Evolutionary conservation across 1,140 invertebrate genomes (phyloP).

Genomic region (Augochlora pura): DNA sequence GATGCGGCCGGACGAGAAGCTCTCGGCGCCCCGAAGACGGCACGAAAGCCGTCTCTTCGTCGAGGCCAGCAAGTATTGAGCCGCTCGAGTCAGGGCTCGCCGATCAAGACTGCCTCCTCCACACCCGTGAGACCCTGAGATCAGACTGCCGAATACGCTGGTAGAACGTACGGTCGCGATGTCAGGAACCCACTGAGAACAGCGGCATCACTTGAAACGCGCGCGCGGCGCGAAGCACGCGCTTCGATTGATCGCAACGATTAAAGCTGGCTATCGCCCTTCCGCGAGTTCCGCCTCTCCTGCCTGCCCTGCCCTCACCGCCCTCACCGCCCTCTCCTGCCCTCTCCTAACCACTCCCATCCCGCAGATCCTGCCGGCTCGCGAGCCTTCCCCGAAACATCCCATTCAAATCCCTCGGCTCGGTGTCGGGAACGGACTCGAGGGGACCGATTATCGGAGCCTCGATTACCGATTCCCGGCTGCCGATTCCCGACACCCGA

Average conservation of each 20-base stretch:
- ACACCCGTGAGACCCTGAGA: slow-evolving; percentile 60
- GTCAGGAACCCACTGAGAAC: slow-evolving; percentile 55
- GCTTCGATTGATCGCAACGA: slow-evolving; percentile 59
- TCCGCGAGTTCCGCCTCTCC: slow-evolving; percentile 33
- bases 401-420: no score
- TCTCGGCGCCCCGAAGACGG: slow-evolving; percentile 68
- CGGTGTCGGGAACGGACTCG: no score
- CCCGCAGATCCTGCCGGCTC: slow-evolving; percentile 22
- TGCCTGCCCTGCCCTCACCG: no score
- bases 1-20: slow-evolving; percentile 60
- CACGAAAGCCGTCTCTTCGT: slow-evolving; percentile 68
- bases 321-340: no score
- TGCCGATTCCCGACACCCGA: neutral
- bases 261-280: slow-evolving; percentile 43
- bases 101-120: slow-evolving; percentile 78
- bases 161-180: slow-evolving; percentile 67
- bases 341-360: no score
- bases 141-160: slow-evolving; percentile 63
- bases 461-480: no score
- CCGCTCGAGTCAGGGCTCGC: slow-evolving; percentile 65
- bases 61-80: slow-evolving; percentile 76
- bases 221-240: slow-evolving; percentile 55
- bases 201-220: slow-evolving; percentile 54
- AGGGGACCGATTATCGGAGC: no score
- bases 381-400: neutral